Base-by-base conservation (phyloP, 2,888 invertebrate genomes). In the Brassicogethes aeneus region DNA sequence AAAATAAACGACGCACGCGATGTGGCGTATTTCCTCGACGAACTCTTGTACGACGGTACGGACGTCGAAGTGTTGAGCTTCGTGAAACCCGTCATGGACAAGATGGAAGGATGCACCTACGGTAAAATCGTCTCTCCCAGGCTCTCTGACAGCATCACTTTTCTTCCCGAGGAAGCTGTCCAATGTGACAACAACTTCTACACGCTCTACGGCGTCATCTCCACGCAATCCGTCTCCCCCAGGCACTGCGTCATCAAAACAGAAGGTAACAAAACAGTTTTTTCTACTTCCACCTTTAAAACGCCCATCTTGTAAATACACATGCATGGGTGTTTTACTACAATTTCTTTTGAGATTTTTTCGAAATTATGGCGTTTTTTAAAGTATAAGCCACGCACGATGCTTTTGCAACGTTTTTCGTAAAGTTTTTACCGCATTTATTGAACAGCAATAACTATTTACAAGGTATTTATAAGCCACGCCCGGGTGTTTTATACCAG, bases 51-150 rank as follows among this genome's bases (percentile, higher is more conserved):
- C 0, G 75, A 78, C 53, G 83, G 80, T 1, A 78, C 77, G 1
- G 80, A 83, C 52, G 78, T 81, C 13, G 86, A 87, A 67, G 72
- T 85, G 17, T 70, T 87, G 1, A 79, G 79, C 12, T 76, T 85
- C 40, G 75, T 79, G 40, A 75, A 73, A 14, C 72, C 80, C 0
- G 74, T 85, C 2, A 65, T 84, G 2, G 76, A 75, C 3, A 76
- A 85, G 35, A 69, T 86, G 47, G 80, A 82, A 55, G 70, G 70
- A 45, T 82, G 69, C 16, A 76, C 76, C 53, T 69, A 75, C 17
- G 74, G 73, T 48, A 52, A 57, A 5, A 66, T 75, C 13, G 73
- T 71, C 48, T 56, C 57, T 34, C 36, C 64, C 36, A 59, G 57
- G 36, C 54, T 70, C 36, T 69, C 71, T 1, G 72, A 72, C 42